Evolutionary conservation across 1,140 invertebrate genomes (phyloP).

Genomic region (Bombus sylvicola): DNA sequence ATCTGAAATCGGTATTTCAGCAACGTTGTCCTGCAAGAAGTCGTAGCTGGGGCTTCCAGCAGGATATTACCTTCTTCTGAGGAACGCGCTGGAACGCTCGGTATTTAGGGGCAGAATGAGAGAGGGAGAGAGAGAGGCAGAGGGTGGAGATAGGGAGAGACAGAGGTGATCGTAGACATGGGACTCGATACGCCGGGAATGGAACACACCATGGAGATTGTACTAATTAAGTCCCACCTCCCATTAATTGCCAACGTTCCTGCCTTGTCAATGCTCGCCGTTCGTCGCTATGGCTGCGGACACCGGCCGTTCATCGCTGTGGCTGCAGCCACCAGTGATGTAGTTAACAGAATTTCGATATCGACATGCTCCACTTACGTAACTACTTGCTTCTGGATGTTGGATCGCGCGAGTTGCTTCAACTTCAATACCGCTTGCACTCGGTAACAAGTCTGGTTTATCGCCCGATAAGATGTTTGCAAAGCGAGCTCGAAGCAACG

Average conservation of each 20-base stretch:
- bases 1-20: slow-evolving; percentile 26
- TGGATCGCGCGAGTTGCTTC: slow-evolving; percentile 18
- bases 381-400: slow-evolving; percentile 35
- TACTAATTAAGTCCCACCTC: slow-evolving; percentile 70
- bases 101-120: slow-evolving; percentile 52
- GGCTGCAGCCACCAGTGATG: slow-evolving; percentile 39
- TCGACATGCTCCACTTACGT: slow-evolving; percentile 61
- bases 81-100: slow-evolving; percentile 45
- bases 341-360: slow-evolving; percentile 67
- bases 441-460: slow-evolving; percentile 22
- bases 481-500: background rate
- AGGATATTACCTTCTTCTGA: slow-evolving; percentile 60
- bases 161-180: slow-evolving; percentile 7
- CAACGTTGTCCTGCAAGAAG: slow-evolving; percentile 15
- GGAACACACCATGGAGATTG: slow-evolving; percentile 66
- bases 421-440: background rate
- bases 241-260: slow-evolving; percentile 69
- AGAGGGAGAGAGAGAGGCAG: background rate
- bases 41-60: background rate
- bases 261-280: slow-evolving; percentile 59
- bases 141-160: background rate
- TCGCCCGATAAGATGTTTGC: slow-evolving; percentile 6
- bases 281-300: slow-evolving; percentile 56
- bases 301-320: slow-evolving; percentile 46
- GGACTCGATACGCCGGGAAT: slow-evolving; percentile 36